Base-by-base conservation (phyloP, 2,888 invertebrate genomes). In the Seira sanloemensis region DNA sequence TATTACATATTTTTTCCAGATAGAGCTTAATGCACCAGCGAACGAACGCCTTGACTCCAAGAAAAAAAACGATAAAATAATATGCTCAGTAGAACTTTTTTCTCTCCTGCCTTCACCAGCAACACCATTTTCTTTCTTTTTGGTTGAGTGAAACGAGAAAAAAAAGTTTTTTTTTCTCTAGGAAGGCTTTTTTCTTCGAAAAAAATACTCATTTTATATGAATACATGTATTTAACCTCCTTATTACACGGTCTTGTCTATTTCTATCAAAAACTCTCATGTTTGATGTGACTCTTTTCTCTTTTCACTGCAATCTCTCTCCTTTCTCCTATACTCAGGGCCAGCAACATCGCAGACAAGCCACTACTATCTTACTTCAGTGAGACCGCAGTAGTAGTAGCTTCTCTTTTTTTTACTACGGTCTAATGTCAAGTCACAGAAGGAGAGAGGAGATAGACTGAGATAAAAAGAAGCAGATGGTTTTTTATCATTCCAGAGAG, bases 401-500 rank as follows among this genome's bases (percentile, higher is more conserved):
- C 21, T 62, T n/a, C n/a, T n/a, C n/a, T n/a, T n/a, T n/a, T n/a
- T n/a, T n/a, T 62, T 62, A 62, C 37, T 25, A 54, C 54, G 18
- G 12, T 18, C 37, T 69, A 78, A 83, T 78, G 78, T 84, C 84
- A 83, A 84, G 84, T 73, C 46, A n/a, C n/a, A 78, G 58, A 78
- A 65, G 18, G 67, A 72, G 27, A 24, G 73, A 79, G 26, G 50
- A 81, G 81, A 75, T 76, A 67, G 69, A 73, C 37, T 9, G 27
- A 78, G 83, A 84, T 84, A 78, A 68, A 78, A 74, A 25, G 78
- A 74, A 73, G 78, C 84, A 84, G 84, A 84, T 84, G 84, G 78
- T 78, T 84, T 84, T 78, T 84, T 84, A 83, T 83, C 78, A 68
- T 76, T 83, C 73, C 69, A 78, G n/a, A n/a, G n/a, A n/a, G 77